Conservation (phyloP, 2,888 invertebrate genomes). For the Brassicogethes aeneus region DNA sequence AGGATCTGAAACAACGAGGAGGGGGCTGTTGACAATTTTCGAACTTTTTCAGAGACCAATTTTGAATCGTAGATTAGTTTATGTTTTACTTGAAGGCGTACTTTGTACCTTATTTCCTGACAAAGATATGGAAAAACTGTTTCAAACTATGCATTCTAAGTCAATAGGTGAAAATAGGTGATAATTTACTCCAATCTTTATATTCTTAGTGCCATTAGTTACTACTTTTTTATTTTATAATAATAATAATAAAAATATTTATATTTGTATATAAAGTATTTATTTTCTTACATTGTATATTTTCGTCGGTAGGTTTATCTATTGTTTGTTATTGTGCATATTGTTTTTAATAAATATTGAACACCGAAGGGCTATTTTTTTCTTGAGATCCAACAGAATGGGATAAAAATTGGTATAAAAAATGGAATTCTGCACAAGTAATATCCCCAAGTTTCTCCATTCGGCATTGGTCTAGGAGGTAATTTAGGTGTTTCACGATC, state of each 20-base stretch:
- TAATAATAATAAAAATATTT: no score
- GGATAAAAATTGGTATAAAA: slow-evolving; percentile 20
- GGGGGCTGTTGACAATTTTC: slow-evolving; percentile 75
- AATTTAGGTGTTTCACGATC: no score
- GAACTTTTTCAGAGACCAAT: slow-evolving; percentile 80
- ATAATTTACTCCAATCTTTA: slow-evolving; percentile 11
- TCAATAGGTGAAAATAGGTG: slow-evolving; percentile 40
- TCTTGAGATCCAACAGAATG: slow-evolving; percentile 16
- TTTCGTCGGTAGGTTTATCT: not conserved
- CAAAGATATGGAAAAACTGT: slow-evolving; percentile 61
- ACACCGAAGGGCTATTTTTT: slow-evolving; percentile 15
- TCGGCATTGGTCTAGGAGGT: no score
- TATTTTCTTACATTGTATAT: not conserved
- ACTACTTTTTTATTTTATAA: not conserved
- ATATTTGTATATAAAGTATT: not conserved
- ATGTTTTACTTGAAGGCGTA: slow-evolving; percentile 77
- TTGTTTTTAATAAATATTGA: slow-evolving; percentile 8
- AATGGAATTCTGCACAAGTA: slow-evolving; percentile 16
- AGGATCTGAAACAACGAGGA: slow-evolving; percentile 77
- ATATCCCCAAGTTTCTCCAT: slow-evolving; percentile 1
- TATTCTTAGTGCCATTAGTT: slow-evolving; percentile 14
- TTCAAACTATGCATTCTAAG: slow-evolving; percentile 64
- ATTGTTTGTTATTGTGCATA: not conserved
- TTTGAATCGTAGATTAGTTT: slow-evolving; percentile 74
- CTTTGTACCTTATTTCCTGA: slow-evolving; percentile 71